Base-by-base conservation (phyloP, 2,797 vertebrate genomes). In the Ambastaia sidthimunki region DNA sequence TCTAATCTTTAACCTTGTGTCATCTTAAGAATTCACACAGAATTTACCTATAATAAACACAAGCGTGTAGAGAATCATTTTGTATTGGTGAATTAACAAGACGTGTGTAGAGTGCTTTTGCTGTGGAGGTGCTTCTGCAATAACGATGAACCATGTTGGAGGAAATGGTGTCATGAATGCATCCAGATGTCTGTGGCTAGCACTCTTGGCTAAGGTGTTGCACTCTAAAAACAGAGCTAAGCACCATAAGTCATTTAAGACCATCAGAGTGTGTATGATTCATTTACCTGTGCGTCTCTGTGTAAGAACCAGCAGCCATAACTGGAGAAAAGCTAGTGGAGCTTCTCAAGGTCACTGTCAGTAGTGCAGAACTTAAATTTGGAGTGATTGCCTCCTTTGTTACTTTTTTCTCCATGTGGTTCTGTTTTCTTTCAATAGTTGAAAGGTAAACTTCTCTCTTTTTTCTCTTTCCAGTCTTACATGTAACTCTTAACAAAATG, bases 401-500 rank as follows among this genome's bases (percentile, higher is more conserved):
- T 55, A 6, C 44, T 60, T 18, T 52, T 48, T 66, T 62, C 19
- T 25, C 12, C 67, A 66, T 76, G 71, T 0, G 12, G 21, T 2
- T 74, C 69, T 78, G 23, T 73, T 15, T 52, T 78, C 9, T 34
- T 71, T 62, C 3, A 19, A 6, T 13, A 25, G n/a, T 31, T 71
- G 18, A 0, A 71, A 31, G 21, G 2, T 72, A 34, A 79, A 4
- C 18, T 11, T 16, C 23, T 31, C 25, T 71, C 47, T 47, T 62
- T 2, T 68, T 78, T 74, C 84, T 83, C 80, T 77, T 75, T 65
- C 71, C 59, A 98, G 97, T 89, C 93, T 93, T 97, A 94, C 95
- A 98, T 99, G 98, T 94, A 94, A 93, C 94, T 88, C 85, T 86
- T 92, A 91, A 95, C 89, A 96, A 94, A 87, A 99, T 99, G 98